Evolutionary conservation across 1,140 invertebrate genomes (phyloP).

Genomic region (Halotydeus destructor): DNA sequence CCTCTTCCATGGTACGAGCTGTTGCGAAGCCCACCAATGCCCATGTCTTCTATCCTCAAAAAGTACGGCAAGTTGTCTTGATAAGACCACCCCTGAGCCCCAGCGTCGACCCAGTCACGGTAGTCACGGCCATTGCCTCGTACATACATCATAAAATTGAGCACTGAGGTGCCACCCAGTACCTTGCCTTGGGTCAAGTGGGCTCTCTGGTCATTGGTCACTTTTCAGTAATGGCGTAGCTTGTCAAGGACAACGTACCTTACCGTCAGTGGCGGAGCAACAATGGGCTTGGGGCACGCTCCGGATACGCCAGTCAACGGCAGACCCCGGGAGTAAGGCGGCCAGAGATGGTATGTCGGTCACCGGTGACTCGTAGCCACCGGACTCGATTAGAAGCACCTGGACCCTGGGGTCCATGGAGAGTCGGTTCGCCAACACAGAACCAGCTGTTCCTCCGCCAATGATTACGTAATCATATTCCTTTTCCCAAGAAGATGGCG

Average conservation of each 20-base stretch:
- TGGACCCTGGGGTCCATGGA: conserved; percentile 17
- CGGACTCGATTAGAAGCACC: conserved; percentile 22
- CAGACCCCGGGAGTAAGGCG: conserved; percentile 58
- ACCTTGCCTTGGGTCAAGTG: conserved; percentile 18
- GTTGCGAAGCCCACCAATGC: too few relatives aligned
- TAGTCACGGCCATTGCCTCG: conserved; percentile 74
- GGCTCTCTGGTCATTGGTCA: conserved; percentile 39
- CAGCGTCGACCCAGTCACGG: conserved; percentile 66
- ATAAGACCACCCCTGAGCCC: conserved; percentile 78
- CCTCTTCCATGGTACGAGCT: conserved; percentile 17
- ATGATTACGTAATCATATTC: conserved; percentile 31
- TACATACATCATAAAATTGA: conserved; percentile 91
- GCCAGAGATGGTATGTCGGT: conserved; percentile 26
- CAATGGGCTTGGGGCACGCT: conserved; percentile 61
- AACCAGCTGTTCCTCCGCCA: conserved; percentile 20
- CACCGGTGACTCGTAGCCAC: conserved; percentile 13
- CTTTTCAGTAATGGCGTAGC: too few relatives aligned
- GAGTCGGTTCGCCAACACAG: conserved; percentile 20
- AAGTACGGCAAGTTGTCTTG: conserved; percentile 68
- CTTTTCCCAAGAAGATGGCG: conserved; percentile 27
- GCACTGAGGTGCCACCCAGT: conserved; percentile 54
- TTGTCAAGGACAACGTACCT: too few relatives aligned
- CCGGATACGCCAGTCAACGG: conserved; percentile 77
- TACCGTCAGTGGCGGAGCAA: too few relatives aligned
- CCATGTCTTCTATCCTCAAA: conserved; percentile 67